Conservation (phyloP, 37 sponge, comb jelly and placozoan species). For the Halichondria panicea region DNA sequence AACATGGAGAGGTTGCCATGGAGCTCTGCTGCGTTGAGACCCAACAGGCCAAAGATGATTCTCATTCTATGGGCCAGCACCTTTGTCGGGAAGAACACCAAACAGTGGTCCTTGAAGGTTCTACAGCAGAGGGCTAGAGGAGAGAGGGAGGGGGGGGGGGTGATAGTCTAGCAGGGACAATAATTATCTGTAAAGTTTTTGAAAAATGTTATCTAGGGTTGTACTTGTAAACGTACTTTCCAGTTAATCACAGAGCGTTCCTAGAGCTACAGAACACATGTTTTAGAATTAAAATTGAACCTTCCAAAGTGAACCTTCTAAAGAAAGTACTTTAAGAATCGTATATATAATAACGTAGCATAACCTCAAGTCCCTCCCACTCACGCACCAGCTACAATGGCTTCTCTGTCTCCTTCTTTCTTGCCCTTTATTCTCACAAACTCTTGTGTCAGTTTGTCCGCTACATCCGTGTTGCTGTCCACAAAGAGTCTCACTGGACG, state of each 20-base stretch:
- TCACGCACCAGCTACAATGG: conserved; percentile 71
- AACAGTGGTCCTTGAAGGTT: conserved; percentile 84
- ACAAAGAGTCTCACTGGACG: conserved; percentile 95
- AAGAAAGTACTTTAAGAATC: no score
- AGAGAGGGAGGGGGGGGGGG: background rate
- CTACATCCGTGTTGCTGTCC: conserved; percentile 93
- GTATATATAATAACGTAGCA: conserved; percentile 9
- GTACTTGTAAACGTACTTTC: background rate
- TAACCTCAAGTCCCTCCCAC: background rate
- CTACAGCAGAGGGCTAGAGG: conserved; percentile 85
- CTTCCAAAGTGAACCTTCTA: no score
- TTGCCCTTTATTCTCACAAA: conserved; percentile 85
- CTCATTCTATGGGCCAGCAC: conserved; percentile 82
- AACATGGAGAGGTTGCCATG: conserved; percentile 93
- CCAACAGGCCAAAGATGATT: conserved; percentile 85
- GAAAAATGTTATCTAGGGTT: background rate
- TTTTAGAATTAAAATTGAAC: background rate
- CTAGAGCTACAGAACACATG: background rate
- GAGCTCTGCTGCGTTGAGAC: conserved; percentile 84
- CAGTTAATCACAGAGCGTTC: background rate
- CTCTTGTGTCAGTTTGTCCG: conserved; percentile 92
- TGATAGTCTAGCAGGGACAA: background rate
- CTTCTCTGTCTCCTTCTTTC: conserved; percentile 80
- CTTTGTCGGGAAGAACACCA: conserved; percentile 94
- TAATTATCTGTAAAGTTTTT: background rate